A percentile compares a stretch with the other conserved stretches of the same genome.
These are phyloP conservation scores for Erinaceus europaeus DNA, from an alignment of 2,113 vertebrate genomes.

Conservation along the genomic window DNA sequence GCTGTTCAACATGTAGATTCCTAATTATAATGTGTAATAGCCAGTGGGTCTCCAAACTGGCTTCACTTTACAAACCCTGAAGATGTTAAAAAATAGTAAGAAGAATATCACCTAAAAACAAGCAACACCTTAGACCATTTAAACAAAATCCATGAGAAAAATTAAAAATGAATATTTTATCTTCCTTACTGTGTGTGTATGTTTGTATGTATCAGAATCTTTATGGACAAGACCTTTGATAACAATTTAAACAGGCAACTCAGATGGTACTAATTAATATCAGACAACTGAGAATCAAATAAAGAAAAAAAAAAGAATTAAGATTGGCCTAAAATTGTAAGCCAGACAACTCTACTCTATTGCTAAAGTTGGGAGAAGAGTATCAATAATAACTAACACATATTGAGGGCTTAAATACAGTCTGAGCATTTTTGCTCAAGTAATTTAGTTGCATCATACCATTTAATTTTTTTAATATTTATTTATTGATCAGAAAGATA, in stretches of 20 bases:
- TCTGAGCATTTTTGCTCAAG: constrained; percentile 19
- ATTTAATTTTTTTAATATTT: constrained; percentile 32
- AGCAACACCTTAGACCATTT: background rate
- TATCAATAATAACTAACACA: background rate
- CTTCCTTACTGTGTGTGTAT: background rate
- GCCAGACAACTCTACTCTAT: background rate
- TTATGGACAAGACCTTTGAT: background rate
- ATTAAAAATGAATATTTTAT: background rate
- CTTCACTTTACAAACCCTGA: background rate
- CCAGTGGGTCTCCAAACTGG: background rate
- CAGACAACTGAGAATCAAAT: background rate
- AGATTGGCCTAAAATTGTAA: background rate
- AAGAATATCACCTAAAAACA: background rate
- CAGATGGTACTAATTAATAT: background rate
- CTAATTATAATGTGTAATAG: background rate
- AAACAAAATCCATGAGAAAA: background rate
- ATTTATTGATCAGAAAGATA: too few relatives aligned
- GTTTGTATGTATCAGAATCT: background rate
- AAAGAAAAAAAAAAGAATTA: background rate
- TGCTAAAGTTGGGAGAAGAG: background rate
- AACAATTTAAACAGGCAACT: background rate
- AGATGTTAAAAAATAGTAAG: constrained; percentile 9
- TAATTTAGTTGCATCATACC: background rate
- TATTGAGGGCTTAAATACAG: background rate
- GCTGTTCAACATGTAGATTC: background rate